These are phyloP conservation scores for Pherbina coryleti DNA, from an alignment of 2,888 invertebrate genomes.

Conservation along the genomic window DNA sequence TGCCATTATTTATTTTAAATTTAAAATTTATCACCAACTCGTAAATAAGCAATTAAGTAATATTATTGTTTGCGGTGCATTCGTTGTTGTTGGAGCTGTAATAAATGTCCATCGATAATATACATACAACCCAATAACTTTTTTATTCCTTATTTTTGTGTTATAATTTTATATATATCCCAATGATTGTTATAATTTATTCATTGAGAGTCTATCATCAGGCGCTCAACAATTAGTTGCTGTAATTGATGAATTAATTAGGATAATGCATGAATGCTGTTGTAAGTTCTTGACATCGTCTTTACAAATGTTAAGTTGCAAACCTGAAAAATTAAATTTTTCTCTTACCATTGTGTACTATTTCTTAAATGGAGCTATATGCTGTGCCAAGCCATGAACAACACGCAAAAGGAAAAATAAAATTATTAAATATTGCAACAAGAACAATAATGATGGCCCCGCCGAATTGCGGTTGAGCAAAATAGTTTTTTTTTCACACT, in stretches of 20 bases:
- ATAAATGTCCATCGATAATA: neutral
- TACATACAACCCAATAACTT: neutral
- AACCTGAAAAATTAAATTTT: too few species aligned
- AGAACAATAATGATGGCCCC: too few species aligned
- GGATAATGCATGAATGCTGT: neutral
- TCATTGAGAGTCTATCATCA: neutral
- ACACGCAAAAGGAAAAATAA: too few species aligned
- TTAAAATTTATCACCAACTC: neutral
- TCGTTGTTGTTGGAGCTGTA: too few species aligned
- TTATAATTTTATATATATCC: neutral
- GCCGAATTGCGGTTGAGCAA: too few species aligned
- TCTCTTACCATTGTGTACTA: too few species aligned
- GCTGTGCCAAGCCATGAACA: too few species aligned
- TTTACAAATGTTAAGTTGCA: too few species aligned
- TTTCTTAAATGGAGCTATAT: too few species aligned
- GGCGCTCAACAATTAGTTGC: neutral
- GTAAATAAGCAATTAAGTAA: conserved; percentile 3
- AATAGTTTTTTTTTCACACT: too few species aligned
- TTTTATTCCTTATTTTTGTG: neutral
- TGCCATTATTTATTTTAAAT: neutral
- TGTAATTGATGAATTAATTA: neutral
- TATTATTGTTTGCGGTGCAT: neutral
- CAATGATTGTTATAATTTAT: neutral
- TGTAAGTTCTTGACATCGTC: neutral
- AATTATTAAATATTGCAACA: too few species aligned